Evolutionary conservation across 2,888 invertebrate species (phyloP), one percentile per base, ranked within the genome.

Genomic region (Tortricodes alternella): DNA sequence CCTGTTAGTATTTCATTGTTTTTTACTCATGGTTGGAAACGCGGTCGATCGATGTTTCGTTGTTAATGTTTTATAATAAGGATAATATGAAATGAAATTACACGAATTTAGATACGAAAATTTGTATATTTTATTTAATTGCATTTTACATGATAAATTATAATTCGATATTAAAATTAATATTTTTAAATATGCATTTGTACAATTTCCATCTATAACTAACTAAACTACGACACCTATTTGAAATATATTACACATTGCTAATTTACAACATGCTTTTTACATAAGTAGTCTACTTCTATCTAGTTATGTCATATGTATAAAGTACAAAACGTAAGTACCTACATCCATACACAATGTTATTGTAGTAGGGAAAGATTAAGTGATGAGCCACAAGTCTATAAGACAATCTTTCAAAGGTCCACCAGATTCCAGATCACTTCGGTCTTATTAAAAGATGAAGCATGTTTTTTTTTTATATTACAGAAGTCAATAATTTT

Each of bases 121-220:
- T 83, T 87, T 89, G 88, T 89, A 89, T 90, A 89, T 86, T 88
- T 88, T 84, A 88, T 78, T 88, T 86, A 83, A 87, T 89, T 84
- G 89, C 85, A 85, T 89, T 89, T 90, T 89, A 89, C 85, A 89
- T 83, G 87, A 89, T 89, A 87, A 88, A 82, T 89, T 86, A 86
- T 79, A 83, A 74, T 82, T 85, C 73, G 82, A 76, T 84, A 80
- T 74, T 81, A 85, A 88, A 86, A 83, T 86, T 87, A 85, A 80
- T 83, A 80, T 74, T 74, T 76, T 76, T 82, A 81, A 59, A 85
- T 85, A 89, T 85, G 88, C 85, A 80, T 89, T 88, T 90, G 89
- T 90, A 90, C 89, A 90, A 87, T 89, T 89, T 85, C 44, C 77
- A 77, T 82, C 89, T 90, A 90, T 82, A 76, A 85, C 89, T 89